Base-by-base conservation (phyloP, 2,888 invertebrate species). In the Macrosoma leucophasiata region DNA sequence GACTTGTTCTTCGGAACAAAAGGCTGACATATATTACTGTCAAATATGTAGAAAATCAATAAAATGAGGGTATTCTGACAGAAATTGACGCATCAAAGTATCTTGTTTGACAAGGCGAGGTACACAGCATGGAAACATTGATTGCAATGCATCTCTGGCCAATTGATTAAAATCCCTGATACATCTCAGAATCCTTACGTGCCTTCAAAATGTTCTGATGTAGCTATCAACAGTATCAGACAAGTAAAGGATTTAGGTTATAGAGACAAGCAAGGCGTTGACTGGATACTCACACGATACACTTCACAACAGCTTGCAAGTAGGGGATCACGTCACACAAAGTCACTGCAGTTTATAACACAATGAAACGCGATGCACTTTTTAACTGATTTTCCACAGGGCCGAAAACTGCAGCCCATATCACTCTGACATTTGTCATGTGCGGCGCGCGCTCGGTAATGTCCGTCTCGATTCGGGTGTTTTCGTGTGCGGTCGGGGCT, bases 351-450 rank as follows among this genome's bases (percentile, higher is more conserved):
- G 55, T 59, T 50, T 50, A 56, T 47, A 62, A 50, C 51, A 39
- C 19, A 41, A 40, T 25, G 14, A 34, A 14, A 23, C 25, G 36
- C 30, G 41, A 52, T 56, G 58, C 57, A 59, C 61, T 60, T 56
- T 55, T 48, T 46, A 45, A 56, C 45, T 39, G 37, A 48, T 49
- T 78, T 79, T 77, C 73, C 76, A 75, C 62, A 62, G 62, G 60
- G 65, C 67, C 73, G 78, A 72, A 72, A 71, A 69, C 72, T 74
- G 67, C 69, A 59, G 73, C 68, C 68, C 62, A 66, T 68, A 62
- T 61, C 69, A 58, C 77, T 66, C 55, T 81, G 84, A 79, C 82
- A 78, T 64, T 71, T 81, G 78, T 72, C 81, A 78, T 71, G 69
- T 70, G 71, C 62, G 62, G 68, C 55, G 56, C 48, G 38, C 24